Evolutionary conservation across 2,888 invertebrate genomes (phyloP), one percentile per base, ranked within the genome.

Genomic region (Drosophila villosipedis): DNA sequence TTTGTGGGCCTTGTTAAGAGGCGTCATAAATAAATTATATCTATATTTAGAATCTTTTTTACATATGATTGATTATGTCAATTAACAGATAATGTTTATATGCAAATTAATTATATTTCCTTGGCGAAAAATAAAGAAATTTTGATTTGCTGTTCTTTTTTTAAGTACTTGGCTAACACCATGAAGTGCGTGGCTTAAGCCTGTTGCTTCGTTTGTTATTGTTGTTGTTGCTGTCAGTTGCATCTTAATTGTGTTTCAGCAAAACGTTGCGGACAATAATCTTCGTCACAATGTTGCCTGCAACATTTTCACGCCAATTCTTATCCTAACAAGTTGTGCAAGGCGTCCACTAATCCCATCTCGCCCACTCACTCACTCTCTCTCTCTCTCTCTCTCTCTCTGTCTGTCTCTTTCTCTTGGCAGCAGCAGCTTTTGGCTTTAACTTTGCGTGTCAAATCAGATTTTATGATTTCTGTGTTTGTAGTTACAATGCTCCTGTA

Each of bases 371-470:
- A 22, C 41, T 25, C 52, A 9, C 49, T 37, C 19, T 3, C 7
- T 0, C 6, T 14, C 3, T 9, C 50, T 1, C 19, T 10, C 2
- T 10, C 25, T 2, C 35, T 30, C 25, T 35, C 14, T 0, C 6
- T 9, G 9, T 6, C 49, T 28, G 14, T 43, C 14, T 49, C 28
- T 50, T 41, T 60, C 49, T 3, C 54, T 53, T 71, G 57, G 30
- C 50, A 37, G 25, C 52, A 33, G 53, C 68, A 68, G 47, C 49
- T 67, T 67, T 62, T 62, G 50, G 43, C 66, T 68, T 59, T 69
- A 70, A 84, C 82, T 70, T 82, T 83, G 84, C 84, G 84, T 87
- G 84, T 87, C 83, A 83, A 83, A 87, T 84, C 81, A 71, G 84
- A 87, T 87, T 83, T 84, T 76, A 37, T 72, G 75, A 75, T 82